Evolutionary conservation across 1,140 invertebrate species (phyloP).

Genomic region (Chlorops oryzae): DNA sequence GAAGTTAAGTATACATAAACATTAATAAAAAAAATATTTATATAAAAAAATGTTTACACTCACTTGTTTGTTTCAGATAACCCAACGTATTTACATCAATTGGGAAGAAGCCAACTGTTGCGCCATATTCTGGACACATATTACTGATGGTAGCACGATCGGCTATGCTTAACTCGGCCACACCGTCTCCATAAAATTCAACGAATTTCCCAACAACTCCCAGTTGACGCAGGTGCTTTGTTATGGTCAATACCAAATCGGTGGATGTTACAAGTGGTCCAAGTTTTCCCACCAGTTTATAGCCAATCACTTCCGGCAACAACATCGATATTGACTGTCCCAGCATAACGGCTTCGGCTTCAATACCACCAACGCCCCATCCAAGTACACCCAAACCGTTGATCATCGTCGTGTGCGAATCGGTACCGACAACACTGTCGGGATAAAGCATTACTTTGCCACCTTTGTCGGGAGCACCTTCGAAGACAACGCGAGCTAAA

Average conservation of each 20-base stretch:
- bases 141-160: conserved; percentile 92
- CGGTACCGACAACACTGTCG: conserved; percentile 96
- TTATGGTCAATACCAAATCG: conserved; percentile 95
- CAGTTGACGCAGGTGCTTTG: conserved; percentile 88
- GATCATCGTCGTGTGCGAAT: conserved; percentile 99
- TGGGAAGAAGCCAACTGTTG: conserved; percentile 93
- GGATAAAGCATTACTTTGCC: conserved; percentile 65
- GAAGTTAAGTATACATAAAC: background rate
- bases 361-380: conserved; percentile 65
- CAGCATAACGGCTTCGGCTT: conserved; percentile 87
- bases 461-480: conserved; percentile 48
- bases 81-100: conserved; percentile 80
- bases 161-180: conserved; percentile 83
- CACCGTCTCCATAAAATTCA: conserved; percentile 95
- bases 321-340: conserved; percentile 96
- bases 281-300: conserved; percentile 77
- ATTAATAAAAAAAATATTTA: background rate
- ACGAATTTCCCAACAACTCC: conserved; percentile 99
- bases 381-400: conserved; percentile 81
- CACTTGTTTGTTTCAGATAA: conserved; percentile 88
- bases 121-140: conserved; percentile 98
- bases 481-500: conserved; percentile 91
- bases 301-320: conserved; percentile 92
- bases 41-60: conserved; percentile 23
- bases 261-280: conserved; percentile 88